phyloP scores from a whole-genome alignment of 2,888 invertebrate species.

The Nowickia ferox region DNA sequence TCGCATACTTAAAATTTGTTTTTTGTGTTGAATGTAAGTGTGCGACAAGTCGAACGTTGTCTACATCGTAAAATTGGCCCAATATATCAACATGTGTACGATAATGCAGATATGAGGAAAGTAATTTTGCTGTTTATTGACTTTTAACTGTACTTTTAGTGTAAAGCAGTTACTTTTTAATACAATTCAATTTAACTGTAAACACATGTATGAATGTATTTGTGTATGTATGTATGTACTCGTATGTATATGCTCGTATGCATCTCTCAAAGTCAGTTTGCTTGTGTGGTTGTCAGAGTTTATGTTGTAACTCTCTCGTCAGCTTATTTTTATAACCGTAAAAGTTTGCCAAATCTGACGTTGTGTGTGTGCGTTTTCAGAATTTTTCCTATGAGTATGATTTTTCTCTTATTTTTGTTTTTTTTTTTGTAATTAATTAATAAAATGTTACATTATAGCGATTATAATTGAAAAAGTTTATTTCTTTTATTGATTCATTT shows the following conservation, averaged over 20 bases:
- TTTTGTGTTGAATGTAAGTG: too few relatives aligned
- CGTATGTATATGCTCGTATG: too few relatives aligned
- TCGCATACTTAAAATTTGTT: too few relatives aligned
- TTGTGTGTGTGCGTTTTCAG: not conserved
- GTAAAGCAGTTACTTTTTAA: constrained; percentile 71
- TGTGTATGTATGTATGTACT: not conserved
- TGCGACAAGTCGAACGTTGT: too few relatives aligned
- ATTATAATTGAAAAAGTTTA: constrained; percentile 66
- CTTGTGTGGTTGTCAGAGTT: constrained; percentile 3
- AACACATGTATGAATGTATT: not conserved
- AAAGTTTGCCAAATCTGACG: constrained; percentile 6
- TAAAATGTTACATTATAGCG: constrained; percentile 56
- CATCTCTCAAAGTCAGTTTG: not conserved
- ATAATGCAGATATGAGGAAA: constrained; percentile 8
- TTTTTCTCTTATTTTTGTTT: not conserved
- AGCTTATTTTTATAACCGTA: constrained; percentile 26
- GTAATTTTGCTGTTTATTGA: constrained; percentile 70
- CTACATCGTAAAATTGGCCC: too few relatives aligned
- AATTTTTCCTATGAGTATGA: not conserved
- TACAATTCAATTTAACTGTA: constrained; percentile 55
- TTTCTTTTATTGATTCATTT: constrained; percentile 41
- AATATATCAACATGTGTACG: not conserved
- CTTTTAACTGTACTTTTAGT: constrained; percentile 72
- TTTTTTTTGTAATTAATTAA: constrained; percentile 60
- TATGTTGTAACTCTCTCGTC: constrained; percentile 12